Evolutionary conservation across 2,888 invertebrate genomes (phyloP).

Genomic region (Macaria liturata): DNA sequence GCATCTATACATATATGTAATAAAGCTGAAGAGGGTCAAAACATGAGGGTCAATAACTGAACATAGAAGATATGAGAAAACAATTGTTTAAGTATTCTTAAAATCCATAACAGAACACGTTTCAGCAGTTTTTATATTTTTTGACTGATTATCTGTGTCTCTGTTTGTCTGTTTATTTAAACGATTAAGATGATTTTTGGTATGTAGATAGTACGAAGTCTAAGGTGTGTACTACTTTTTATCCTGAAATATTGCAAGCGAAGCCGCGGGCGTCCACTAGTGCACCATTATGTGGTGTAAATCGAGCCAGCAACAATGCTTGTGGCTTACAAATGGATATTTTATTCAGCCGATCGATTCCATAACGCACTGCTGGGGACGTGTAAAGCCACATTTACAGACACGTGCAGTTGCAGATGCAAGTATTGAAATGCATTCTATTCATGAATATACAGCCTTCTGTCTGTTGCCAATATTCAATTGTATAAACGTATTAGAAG

Average conservation of each 20-base stretch:
- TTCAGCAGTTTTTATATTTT: too few species aligned
- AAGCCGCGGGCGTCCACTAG: not conserved
- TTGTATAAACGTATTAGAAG: not conserved
- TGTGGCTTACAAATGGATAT: slow-evolving; percentile 28
- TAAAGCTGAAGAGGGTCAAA: too few species aligned
- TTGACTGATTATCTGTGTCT: too few species aligned
- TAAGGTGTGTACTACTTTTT: not conserved
- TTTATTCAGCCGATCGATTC: slow-evolving; percentile 42
- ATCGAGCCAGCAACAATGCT: slow-evolving; percentile 2
- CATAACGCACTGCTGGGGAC: slow-evolving; percentile 7
- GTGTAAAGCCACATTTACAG: not conserved
- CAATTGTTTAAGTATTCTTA: too few species aligned
- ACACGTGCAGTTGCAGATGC: too few species aligned
- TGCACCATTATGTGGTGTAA: not conserved
- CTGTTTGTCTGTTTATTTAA: too few species aligned
- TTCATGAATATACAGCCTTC: not conserved
- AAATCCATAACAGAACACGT: too few species aligned
- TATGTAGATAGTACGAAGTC: not conserved
- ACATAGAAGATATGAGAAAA: too few species aligned
- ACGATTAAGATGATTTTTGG: too few species aligned
- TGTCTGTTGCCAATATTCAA: not conserved
- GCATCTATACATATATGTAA: not conserved
- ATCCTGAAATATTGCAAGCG: not conserved
- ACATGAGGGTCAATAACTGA: too few species aligned
- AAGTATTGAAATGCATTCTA: not conserved